Evolutionary conservation across 2,888 invertebrate genomes (phyloP).

Genomic region (Caenorhabditis japonica): DNA sequence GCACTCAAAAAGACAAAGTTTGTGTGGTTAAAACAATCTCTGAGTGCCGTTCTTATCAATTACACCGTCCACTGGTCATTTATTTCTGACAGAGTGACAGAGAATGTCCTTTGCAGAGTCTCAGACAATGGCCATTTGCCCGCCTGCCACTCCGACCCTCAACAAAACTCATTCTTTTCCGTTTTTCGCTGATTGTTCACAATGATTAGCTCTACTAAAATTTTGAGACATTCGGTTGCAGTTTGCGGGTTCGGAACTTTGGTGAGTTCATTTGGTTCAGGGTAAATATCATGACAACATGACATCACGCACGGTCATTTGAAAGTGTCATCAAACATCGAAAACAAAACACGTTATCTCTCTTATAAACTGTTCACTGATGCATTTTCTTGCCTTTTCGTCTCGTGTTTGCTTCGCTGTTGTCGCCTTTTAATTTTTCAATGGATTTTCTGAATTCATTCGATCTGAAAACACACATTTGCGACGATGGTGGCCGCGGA

Average conservation of each 20-base stretch:
- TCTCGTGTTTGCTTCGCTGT: not conserved
- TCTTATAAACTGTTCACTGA: conserved; percentile 28
- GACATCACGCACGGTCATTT: conserved; percentile 2
- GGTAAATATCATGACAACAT: conserved; percentile 1
- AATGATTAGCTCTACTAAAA: conserved; percentile 34
- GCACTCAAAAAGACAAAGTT: conserved; percentile 16
- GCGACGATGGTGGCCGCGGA: conserved; percentile 2
- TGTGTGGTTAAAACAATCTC: conserved; percentile 44
- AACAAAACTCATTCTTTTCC: conserved; percentile 8
- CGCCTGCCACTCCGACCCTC: not conserved
- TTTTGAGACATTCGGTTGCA: conserved; percentile 29
- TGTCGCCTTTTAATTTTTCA: not conserved
- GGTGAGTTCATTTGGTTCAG: conserved; percentile 38
- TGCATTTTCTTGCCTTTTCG: conserved; percentile 1
- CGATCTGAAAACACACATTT: no score
- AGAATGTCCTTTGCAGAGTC: conserved; percentile 44
- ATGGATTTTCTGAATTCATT: not conserved
- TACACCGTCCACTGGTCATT: conserved; percentile 40
- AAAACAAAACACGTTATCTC: conserved; percentile 1
- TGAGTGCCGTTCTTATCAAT: conserved; percentile 35
- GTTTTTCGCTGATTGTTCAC: conserved; percentile 7
- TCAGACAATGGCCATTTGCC: conserved; percentile 29
- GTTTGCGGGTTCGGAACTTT: conserved; percentile 22
- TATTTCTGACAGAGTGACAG: conserved; percentile 16
- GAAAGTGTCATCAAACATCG: conserved; percentile 35